These are phyloP conservation scores for Pipistrellus kuhlii DNA, from an alignment of 2,797 vertebrate genomes.

Conservation along the genomic window DNA sequence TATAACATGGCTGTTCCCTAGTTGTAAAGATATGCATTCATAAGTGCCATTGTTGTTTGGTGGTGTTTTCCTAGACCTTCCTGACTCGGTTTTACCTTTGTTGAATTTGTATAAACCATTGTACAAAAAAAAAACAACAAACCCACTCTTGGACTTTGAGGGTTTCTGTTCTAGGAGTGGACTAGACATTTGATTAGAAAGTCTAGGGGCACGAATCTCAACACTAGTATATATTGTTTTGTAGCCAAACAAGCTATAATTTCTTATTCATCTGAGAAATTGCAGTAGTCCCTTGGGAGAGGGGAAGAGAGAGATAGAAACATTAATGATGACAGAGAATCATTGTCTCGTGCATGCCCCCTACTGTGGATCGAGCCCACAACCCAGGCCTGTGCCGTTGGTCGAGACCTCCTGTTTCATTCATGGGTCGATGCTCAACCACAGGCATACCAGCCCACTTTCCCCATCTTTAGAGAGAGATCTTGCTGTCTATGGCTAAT, in stretches of 20 bases:
- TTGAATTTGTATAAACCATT: slow-evolving; percentile 91
- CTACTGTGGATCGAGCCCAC: too few relatives aligned
- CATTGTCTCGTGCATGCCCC: too few relatives aligned
- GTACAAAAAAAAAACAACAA: slow-evolving; percentile 88
- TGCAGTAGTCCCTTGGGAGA: too few relatives aligned
- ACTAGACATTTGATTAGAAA: not conserved
- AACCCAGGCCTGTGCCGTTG: too few relatives aligned
- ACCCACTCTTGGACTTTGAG: slow-evolving; percentile 67
- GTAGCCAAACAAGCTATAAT: not conserved
- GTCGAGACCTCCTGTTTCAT: too few relatives aligned
- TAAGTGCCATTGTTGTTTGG: slow-evolving; percentile 91
- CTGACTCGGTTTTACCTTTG: slow-evolving; percentile 88
- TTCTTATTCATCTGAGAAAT: not conserved
- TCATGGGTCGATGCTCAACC: too few relatives aligned
- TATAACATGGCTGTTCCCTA: slow-evolving; percentile 85
- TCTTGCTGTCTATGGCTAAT: not conserved
- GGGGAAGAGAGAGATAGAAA: too few relatives aligned
- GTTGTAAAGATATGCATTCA: slow-evolving; percentile 87
- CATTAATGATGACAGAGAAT: too few relatives aligned
- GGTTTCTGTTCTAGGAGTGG: slow-evolving; percentile 80
- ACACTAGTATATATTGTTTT: not conserved
- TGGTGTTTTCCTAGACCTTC: slow-evolving; percentile 88
- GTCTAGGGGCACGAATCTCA: not conserved
- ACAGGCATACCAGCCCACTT: too few relatives aligned
- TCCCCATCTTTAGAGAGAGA: not conserved